Conservation (phyloP, 2,888 invertebrate genomes). For the Melieria picta region DNA sequence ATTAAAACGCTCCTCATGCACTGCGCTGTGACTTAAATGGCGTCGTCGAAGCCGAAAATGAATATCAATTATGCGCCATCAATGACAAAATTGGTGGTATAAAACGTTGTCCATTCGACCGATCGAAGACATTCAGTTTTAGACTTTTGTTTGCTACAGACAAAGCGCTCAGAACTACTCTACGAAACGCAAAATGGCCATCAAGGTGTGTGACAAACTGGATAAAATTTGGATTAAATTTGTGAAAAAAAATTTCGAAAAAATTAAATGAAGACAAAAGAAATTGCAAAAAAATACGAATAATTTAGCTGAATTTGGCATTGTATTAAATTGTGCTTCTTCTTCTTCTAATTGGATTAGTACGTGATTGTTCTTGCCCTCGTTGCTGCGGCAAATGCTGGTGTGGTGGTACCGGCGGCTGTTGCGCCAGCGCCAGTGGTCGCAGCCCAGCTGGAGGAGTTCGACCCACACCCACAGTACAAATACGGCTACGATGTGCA, state of each 20-base stretch:
- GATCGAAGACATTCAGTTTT: slow-evolving; percentile 56
- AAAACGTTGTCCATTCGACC: slow-evolving; percentile 48
- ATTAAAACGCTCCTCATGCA: slow-evolving; percentile 44
- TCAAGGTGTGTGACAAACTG: slow-evolving; percentile 48
- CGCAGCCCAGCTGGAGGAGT: slow-evolving; percentile 54
- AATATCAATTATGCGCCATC: slow-evolving; percentile 60
- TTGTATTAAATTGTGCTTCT: neutral
- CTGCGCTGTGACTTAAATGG: slow-evolving; percentile 39
- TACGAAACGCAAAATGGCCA: slow-evolving; percentile 48
- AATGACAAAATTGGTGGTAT: slow-evolving; percentile 57
- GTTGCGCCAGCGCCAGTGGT: slow-evolving; percentile 44
- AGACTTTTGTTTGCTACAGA: slow-evolving; percentile 45
- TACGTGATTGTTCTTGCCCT: slow-evolving; percentile 41
- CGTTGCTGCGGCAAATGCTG: slow-evolving; percentile 43
- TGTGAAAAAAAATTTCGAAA: slow-evolving; percentile 9
- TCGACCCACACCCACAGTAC: slow-evolving; percentile 51
- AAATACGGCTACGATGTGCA: slow-evolving; percentile 53
- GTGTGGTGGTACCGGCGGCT: slow-evolving; percentile 49
- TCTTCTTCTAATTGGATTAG: slow-evolving; percentile 2
- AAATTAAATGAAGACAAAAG: neutral
- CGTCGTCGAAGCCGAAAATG: slow-evolving; percentile 49
- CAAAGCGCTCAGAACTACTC: slow-evolving; percentile 46
- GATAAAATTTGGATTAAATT: slow-evolving; percentile 7
- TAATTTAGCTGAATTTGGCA: neutral
- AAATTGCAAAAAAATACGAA: neutral